Evolutionary conservation across 2,113 vertebrate genomes (phyloP).

Genomic region (Neomonachus schauinslandi): DNA sequence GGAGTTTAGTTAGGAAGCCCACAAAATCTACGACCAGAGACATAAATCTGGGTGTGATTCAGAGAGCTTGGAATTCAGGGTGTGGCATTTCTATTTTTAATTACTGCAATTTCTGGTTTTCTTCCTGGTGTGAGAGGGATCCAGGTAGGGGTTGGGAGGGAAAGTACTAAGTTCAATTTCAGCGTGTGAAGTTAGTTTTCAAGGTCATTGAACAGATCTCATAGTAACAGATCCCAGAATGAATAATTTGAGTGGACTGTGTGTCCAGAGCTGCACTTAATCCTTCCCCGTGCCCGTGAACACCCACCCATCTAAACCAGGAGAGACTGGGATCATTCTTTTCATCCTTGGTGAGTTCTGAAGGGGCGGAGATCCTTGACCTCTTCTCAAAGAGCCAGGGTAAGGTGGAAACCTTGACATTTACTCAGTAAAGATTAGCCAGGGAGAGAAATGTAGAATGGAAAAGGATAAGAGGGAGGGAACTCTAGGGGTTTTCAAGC

Average conservation of each 20-base stretch:
- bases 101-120: background rate
- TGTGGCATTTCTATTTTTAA: background rate
- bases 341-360: background rate
- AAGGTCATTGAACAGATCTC: background rate
- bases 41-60: background rate
- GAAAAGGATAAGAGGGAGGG: background rate
- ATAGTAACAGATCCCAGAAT: background rate
- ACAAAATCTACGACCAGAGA: background rate
- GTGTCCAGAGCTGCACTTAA: background rate
- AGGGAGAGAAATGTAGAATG: background rate
- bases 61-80: background rate
- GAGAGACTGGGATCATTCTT: background rate
- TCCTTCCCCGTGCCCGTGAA: background rate
- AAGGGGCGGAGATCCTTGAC: rapidly evolving
- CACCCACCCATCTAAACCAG: background rate
- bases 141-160: background rate
- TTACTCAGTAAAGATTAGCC: background rate
- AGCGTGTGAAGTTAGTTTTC: background rate
- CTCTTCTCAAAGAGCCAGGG: background rate
- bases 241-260: background rate
- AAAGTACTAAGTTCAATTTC: background rate
- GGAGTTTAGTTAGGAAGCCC: background rate
- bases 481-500: background rate
- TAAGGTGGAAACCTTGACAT: background rate
- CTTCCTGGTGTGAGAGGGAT: too few species aligned